These are phyloP conservation scores for Diploscapter pachys DNA, from an alignment of 1,140 invertebrate genomes.

Conservation along the genomic window DNA sequence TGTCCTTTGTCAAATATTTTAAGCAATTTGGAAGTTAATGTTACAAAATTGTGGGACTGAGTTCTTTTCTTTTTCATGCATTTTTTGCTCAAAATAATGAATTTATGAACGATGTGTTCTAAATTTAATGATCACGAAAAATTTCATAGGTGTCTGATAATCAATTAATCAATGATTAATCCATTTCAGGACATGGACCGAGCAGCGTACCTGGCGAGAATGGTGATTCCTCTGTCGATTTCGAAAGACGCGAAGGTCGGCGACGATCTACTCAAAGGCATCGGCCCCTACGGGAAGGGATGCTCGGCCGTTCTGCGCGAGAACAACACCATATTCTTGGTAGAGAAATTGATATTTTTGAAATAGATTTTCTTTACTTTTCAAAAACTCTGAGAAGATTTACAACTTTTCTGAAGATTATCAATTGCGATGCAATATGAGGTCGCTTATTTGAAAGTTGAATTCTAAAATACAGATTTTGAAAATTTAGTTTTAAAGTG, in stretches of 20 bases:
- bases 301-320: slow-evolving; percentile 22
- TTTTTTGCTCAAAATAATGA: too few species aligned
- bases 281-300: slow-evolving; percentile 8
- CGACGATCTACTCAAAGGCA: slow-evolving; percentile 10
- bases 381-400: background rate
- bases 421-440: background rate
- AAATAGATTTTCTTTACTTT: background rate
- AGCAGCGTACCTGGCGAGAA: slow-evolving; percentile 21
- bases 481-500: too few species aligned
- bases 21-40: too few species aligned
- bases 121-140: background rate
- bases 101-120: background rate
- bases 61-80: too few species aligned
- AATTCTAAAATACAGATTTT: too few species aligned
- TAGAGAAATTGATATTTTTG: background rate
- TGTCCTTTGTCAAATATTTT: too few species aligned
- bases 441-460: too few species aligned
- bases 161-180: slow-evolving; percentile 2
- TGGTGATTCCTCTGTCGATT: slow-evolving; percentile 30
- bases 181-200: slow-evolving; percentile 14
- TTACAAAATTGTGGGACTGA: too few species aligned
- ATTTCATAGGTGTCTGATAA: background rate
- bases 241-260: slow-evolving; percentile 10
- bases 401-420: background rate
- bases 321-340: background rate